A percentile compares a stretch with the other conserved stretches of the same genome.
These are phyloP conservation scores for Myotis myotis DNA, from an alignment of 2,797 vertebrate species.

Conservation along the genomic window DNA sequence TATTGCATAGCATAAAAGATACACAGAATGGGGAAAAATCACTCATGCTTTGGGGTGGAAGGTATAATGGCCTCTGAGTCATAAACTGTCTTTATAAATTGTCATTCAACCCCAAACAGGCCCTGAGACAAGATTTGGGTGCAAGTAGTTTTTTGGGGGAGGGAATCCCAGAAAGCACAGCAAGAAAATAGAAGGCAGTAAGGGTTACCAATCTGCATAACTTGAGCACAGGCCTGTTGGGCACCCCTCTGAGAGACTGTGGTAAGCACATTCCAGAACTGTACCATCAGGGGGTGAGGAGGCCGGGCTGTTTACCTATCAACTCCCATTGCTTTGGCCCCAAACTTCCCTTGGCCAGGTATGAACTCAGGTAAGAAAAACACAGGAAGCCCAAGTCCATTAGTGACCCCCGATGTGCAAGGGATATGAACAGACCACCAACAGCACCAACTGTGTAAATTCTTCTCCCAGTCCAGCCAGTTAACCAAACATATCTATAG, in stretches of 20 bases:
- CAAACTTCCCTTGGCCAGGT: neutral
- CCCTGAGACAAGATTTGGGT: neutral
- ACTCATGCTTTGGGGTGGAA: neutral
- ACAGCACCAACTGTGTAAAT: neutral
- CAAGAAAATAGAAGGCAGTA: neutral
- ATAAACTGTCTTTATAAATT: conserved; percentile 6
- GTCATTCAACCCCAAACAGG: neutral
- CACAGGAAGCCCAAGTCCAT: neutral
- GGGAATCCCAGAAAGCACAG: neutral
- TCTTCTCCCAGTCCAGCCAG: neutral
- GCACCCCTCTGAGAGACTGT: neutral
- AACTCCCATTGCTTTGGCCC: neutral
- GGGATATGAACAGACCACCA: neutral
- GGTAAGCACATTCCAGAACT: neutral
- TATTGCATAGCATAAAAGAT: neutral
- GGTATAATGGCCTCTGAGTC: neutral
- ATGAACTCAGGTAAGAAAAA: neutral
- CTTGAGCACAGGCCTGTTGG: neutral
- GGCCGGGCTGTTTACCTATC: neutral
- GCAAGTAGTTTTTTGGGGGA: neutral
- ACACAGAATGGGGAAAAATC: neutral
- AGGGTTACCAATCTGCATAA: neutral
- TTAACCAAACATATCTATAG: neutral
- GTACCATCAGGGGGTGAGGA: neutral
- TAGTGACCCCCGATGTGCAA: neutral